Base-by-base conservation (phyloP, 2,888 invertebrate genomes). In the Stegophylla sp. region DNA sequence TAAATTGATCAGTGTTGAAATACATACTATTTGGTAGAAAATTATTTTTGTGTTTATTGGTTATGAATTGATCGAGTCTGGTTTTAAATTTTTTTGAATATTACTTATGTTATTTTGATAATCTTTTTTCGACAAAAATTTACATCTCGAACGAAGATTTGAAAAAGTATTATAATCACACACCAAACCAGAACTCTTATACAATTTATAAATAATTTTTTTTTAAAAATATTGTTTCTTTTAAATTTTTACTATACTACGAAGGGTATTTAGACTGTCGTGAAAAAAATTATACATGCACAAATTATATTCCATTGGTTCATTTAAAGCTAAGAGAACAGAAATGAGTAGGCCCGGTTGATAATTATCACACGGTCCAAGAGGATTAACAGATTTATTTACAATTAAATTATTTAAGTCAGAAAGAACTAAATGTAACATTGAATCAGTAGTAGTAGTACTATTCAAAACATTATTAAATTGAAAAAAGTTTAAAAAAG, bases 1-100 rank as follows among this genome's bases (percentile, higher is more conserved):
- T 53, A 71, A 41, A 71, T 34, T 71, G 12, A 20, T n/a, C 69
- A 17, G 23, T 5, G 9, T 53, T 53, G 34, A 56, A 71, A 53
- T 71, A 15, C 72, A 72, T 72, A 23, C 10, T 12, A 23, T 41
- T 23, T 10, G 56, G 56, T 71, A 71, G 53, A 34, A 71, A 41
- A 53, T 72, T 56, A 56, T 41, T 56, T 59, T 9, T 41, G 0
- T 56, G 72, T 59, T 72, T 72, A 72, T 13, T 23, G 34, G 56
- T 72, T 0, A 71, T 20, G 20, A 53, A 71, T 5, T 28, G 34
- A 9, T 9, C n/a, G n/a, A n/a, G n/a, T n/a, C n/a, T n/a, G n/a
- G n/a, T 41, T 59, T 59, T 72, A 72, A 53, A 56, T 56, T 71
- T 9, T 41, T 71, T 71, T 41, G 72, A 56, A 72, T 59, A n/a